Conservation (phyloP, 2,113 vertebrate species). For the Bostrychus sinensis region DNA sequence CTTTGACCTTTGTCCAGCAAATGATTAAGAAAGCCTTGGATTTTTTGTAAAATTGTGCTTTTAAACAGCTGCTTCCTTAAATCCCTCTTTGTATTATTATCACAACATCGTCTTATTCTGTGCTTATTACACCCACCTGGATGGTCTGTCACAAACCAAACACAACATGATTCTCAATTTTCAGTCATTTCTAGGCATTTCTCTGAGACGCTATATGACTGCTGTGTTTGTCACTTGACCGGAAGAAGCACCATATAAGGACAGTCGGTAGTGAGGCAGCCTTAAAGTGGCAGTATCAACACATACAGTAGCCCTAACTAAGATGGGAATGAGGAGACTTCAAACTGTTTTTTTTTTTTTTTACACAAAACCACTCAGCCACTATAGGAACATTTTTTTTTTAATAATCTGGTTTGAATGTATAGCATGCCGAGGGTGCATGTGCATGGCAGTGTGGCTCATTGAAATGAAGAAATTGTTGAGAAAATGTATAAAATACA, state of each 20-base stretch:
- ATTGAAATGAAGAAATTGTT: slow-evolving; percentile 8
- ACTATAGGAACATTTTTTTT: no score
- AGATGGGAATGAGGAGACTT: slow-evolving; percentile 51
- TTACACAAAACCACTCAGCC: slow-evolving; percentile 10
- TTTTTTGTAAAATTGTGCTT: slow-evolving; percentile 56
- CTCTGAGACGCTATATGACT: slow-evolving; percentile 75
- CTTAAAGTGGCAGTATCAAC: slow-evolving; percentile 76
- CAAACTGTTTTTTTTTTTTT: slow-evolving; percentile 31
- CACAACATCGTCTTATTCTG: slow-evolving; percentile 59
- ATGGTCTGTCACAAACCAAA: slow-evolving; percentile 44
- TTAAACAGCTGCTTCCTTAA: slow-evolving; percentile 26
- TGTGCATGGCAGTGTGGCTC: not conserved
- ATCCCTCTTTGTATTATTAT: slow-evolving; percentile 46
- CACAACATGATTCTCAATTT: slow-evolving; percentile 69
- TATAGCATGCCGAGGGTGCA: slow-evolving; percentile 11
- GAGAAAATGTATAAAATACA: slow-evolving; percentile 21
- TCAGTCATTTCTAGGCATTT: slow-evolving; percentile 81
- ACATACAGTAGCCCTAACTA: slow-evolving; percentile 58
- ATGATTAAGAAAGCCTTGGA: slow-evolving; percentile 53
- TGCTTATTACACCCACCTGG: slow-evolving; percentile 71
- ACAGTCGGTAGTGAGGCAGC: slow-evolving; percentile 72
- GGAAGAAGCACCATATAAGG: slow-evolving; percentile 80
- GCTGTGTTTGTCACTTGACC: slow-evolving; percentile 79
- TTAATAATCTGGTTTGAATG: no score
- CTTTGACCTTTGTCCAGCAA: slow-evolving; percentile 57